Evolutionary conservation across 2,797 vertebrate genomes (phyloP).

Genomic region (Lutjanus argentimaculatus): DNA sequence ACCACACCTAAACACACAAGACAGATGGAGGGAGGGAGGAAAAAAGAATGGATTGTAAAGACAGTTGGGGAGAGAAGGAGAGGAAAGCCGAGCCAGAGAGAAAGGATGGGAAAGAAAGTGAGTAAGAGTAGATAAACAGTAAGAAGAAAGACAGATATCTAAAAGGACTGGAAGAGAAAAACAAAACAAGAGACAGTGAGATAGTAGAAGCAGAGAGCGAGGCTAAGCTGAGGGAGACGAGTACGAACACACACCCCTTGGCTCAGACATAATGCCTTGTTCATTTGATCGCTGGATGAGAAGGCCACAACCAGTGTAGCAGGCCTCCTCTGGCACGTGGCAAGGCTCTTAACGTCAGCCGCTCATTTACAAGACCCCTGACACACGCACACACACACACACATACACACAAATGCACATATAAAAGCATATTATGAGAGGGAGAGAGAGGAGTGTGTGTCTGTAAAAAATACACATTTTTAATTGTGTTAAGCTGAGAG

Average conservation of each 20-base stretch:
- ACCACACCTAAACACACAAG: slow-evolving; percentile 71
- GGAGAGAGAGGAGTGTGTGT: slow-evolving; percentile 24
- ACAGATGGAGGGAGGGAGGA: slow-evolving; percentile 44
- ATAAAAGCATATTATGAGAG: slow-evolving; percentile 47
- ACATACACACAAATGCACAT: slow-evolving; percentile 25
- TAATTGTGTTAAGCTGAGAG: slow-evolving; percentile 36
- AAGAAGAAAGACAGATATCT: not conserved
- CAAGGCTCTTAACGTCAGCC: slow-evolving; percentile 68
- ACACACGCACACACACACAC: slow-evolving; percentile 45
- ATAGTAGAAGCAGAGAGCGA: slow-evolving; percentile 8
- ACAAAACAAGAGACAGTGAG: slow-evolving; percentile 26
- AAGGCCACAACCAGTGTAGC: slow-evolving; percentile 60
- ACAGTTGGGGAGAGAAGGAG: not conserved
- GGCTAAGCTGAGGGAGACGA: slow-evolving; percentile 10
- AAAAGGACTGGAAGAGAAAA: slow-evolving; percentile 11
- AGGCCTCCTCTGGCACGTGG: slow-evolving; percentile 75
- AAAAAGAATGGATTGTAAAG: slow-evolving; percentile 11
- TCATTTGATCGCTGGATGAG: slow-evolving; percentile 73
- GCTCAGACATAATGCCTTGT: slow-evolving; percentile 64
- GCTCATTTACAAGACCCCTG: slow-evolving; percentile 76
- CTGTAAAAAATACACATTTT: slow-evolving; percentile 45
- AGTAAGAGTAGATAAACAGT: not conserved
- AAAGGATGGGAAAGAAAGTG: not conserved
- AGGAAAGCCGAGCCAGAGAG: not conserved
- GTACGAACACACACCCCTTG: slow-evolving; percentile 55